Evolutionary conservation across 2,113 vertebrate genomes (phyloP).

Genomic region (Casuarius casuarius): DNA sequence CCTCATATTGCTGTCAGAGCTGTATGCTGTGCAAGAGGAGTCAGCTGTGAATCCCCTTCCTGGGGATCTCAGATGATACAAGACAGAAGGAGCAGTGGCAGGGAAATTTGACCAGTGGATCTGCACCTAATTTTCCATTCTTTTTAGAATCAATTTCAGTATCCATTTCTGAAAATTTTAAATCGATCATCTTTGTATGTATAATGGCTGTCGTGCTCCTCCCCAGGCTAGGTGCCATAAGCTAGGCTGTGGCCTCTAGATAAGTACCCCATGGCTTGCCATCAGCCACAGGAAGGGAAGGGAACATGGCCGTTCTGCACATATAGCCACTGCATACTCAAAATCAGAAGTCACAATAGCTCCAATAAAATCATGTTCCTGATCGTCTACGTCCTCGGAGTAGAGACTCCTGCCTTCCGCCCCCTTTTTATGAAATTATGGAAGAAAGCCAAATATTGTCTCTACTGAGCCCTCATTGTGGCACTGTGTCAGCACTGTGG

Average conservation of each 20-base stretch:
- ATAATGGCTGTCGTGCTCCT: neutral
- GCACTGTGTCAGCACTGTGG: no score
- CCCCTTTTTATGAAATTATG: neutral
- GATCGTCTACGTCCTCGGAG: neutral
- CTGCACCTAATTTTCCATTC: neutral
- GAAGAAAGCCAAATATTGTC: rapidly evolving
- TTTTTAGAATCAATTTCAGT: neutral
- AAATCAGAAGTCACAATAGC: neutral
- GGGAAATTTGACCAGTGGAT: neutral
- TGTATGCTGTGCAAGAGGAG: neutral
- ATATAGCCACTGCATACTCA: neutral
- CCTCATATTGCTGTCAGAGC: neutral
- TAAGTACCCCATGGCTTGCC: neutral
- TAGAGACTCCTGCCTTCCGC: neutral
- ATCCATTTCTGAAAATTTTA: neutral
- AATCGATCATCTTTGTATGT: neutral
- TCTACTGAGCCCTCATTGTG: neutral
- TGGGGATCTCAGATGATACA: neutral
- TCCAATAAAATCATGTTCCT: neutral
- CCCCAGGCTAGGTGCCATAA: rapidly evolving
- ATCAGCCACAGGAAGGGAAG: neutral
- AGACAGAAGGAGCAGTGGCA: neutral
- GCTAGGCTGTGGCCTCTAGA: neutral
- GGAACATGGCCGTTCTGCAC: neutral
- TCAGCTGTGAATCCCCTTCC: neutral